These are phyloP conservation scores for Atrichornis clamosus DNA, from an alignment of 2,113 vertebrate species.

Conservation along the genomic window DNA sequence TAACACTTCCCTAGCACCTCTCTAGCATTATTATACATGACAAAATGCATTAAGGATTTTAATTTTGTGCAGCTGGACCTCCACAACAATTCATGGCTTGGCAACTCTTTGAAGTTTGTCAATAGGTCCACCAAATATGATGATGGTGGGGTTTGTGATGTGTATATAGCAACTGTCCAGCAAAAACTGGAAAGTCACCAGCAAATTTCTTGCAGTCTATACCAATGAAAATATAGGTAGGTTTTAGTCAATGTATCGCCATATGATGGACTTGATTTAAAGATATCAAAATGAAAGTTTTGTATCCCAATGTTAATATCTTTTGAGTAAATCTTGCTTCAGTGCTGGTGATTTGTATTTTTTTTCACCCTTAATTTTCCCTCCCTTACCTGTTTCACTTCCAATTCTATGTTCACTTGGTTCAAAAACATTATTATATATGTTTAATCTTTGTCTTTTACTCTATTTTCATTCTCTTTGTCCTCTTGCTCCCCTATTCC, in stretches of 20 bases:
- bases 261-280: neutral
- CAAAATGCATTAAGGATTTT: conserved; percentile 12
- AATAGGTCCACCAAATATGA: neutral
- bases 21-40: neutral
- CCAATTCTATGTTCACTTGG: neutral
- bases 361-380: neutral
- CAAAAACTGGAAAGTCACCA: neutral
- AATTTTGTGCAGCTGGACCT: neutral
- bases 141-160: neutral
- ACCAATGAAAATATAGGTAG: neutral
- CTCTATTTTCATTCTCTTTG: neutral
- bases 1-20: neutral
- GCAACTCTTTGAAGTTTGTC: neutral
- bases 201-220: neutral
- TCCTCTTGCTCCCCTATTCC: neutral
- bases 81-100: neutral
- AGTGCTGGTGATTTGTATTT: neutral
- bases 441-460: neutral
- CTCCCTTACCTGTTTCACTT: neutral
- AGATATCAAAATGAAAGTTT: neutral
- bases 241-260: neutral
- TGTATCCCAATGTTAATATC: neutral
- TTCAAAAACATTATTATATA: neutral
- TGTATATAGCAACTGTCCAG: neutral
- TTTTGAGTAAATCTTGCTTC: neutral